These are phyloP conservation scores for Natator depressus DNA, from an alignment of 2,113 vertebrate genomes.

Conservation along the genomic window DNA sequence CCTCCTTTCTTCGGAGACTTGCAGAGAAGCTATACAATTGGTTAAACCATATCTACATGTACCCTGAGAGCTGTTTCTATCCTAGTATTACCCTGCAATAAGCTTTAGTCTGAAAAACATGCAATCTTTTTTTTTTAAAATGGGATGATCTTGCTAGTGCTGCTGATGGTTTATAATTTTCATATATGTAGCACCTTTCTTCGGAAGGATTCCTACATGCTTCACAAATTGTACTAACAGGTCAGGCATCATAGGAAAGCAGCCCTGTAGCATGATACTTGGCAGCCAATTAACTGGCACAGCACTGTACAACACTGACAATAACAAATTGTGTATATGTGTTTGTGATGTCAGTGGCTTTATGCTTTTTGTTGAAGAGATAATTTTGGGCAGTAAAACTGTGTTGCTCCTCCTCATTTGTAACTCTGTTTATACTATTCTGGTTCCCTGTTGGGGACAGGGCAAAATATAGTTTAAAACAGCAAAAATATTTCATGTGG, in stretches of 20 bases:
- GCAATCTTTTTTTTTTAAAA: neutral
- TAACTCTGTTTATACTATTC: constrained; percentile 44
- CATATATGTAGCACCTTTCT: neutral
- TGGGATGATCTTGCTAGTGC: neutral
- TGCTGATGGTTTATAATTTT: neutral
- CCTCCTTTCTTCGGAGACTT: neutral
- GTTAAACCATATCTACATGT: neutral
- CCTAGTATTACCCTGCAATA: accelerated
- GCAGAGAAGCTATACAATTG: neutral
- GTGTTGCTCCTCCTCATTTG: neutral
- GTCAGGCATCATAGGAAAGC: accelerated
- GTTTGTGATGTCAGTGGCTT: neutral
- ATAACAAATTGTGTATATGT: neutral
- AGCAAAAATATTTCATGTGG: neutral
- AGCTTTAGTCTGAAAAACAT: neutral
- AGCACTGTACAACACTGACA: accelerated
- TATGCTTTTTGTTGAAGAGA: neutral
- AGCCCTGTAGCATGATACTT: accelerated
- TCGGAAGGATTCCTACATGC: neutral
- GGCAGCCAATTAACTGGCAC: neutral
- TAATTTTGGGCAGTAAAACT: constrained; percentile 19
- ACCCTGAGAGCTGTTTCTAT: neutral
- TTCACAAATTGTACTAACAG: neutral
- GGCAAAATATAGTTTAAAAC: neutral
- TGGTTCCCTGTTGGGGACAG: neutral